Evolutionary conservation across 2,113 vertebrate genomes (phyloP), one percentile per base, ranked within the genome.

Genomic region (Porphyrio hochstetteri): DNA sequence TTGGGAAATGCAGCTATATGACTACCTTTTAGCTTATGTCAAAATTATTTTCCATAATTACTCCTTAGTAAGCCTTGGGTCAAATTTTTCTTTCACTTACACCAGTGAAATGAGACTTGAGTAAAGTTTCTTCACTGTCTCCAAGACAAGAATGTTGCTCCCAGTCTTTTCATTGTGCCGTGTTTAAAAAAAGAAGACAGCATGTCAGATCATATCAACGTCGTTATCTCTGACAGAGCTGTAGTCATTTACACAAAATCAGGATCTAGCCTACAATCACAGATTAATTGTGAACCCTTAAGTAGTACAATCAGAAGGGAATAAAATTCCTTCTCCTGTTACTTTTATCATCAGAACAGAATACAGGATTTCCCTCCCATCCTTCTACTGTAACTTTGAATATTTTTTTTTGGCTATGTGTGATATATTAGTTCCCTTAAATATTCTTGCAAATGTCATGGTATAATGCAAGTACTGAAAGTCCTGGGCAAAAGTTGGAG

Each of bases 21-120:
- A 72, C 63, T 86, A 46, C 69, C 40, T 85, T 90, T 81, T 78
- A 90, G 35, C 56, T 86, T 86, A 46, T 78, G 82, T 92, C 82
- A 96, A 93, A 95, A 95, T 81, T 83, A 56, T 90, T 94, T 94
- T 87, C 81, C 29, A 55, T 86, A 92, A 94, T 88, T 93, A 92
- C 72, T 88, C 55, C 42, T 82, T 83, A 78, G 85, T 86, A 96
- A 83, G 88, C 79, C 60, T 83, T 82, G 18, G 79, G 68, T 90
- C 76, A 78, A 76, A 86, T 96, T 90, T 88, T 94, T 55, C 60
- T 93, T 93, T 92, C 93, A 83, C 64, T 83, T 86, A 90, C 56
- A 93, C 59, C 44, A 78, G 63, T 72, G 55, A 93, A 93, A 86
- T 63, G 21, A 92, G 80, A 67, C 76, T 92, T 63, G 5, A 93